Evolutionary conservation across 2,113 vertebrate genomes (phyloP).

Genomic region (Lutjanus erythropterus): DNA sequence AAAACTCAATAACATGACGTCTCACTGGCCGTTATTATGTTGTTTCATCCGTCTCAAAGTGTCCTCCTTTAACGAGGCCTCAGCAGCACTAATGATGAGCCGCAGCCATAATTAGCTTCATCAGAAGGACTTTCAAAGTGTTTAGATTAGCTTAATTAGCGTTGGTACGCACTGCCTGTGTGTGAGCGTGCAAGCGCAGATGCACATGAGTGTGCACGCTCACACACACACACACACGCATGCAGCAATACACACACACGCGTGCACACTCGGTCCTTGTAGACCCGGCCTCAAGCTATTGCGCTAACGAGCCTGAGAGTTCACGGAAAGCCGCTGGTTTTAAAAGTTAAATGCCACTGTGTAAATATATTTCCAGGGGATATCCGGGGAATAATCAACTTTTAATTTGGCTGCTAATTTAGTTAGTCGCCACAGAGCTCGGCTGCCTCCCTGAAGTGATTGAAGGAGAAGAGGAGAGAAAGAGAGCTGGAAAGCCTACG

Average conservation of each 20-base stretch:
- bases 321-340: slow-evolving; percentile 69
- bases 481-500: slow-evolving; percentile 34
- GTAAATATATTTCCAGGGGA: slow-evolving; percentile 74
- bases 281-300: slow-evolving; percentile 67
- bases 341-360: slow-evolving; percentile 81
- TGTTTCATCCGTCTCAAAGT: slow-evolving; percentile 35
- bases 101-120: slow-evolving; percentile 80
- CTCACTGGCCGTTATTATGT: slow-evolving; percentile 6
- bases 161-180: slow-evolving; percentile 16
- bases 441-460: slow-evolving; percentile 71
- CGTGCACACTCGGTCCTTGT: slow-evolving; percentile 56
- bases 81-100: slow-evolving; percentile 51
- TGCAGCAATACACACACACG: background rate
- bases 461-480: slow-evolving; percentile 9
- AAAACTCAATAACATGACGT: background rate
- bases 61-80: slow-evolving; percentile 54
- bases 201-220: background rate
- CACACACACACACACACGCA: slow-evolving; percentile 9
- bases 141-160: slow-evolving; percentile 85
- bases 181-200: slow-evolving; percentile 17
- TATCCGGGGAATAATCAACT: slow-evolving; percentile 84
- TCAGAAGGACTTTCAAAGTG: slow-evolving; percentile 80
- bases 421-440: slow-evolving; percentile 73
- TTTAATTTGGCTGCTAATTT: slow-evolving; percentile 85
- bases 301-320: slow-evolving; percentile 51